These are phyloP conservation scores for Epinephelus coioides DNA, from an alignment of 2,797 vertebrate genomes.

Conservation along the genomic window DNA sequence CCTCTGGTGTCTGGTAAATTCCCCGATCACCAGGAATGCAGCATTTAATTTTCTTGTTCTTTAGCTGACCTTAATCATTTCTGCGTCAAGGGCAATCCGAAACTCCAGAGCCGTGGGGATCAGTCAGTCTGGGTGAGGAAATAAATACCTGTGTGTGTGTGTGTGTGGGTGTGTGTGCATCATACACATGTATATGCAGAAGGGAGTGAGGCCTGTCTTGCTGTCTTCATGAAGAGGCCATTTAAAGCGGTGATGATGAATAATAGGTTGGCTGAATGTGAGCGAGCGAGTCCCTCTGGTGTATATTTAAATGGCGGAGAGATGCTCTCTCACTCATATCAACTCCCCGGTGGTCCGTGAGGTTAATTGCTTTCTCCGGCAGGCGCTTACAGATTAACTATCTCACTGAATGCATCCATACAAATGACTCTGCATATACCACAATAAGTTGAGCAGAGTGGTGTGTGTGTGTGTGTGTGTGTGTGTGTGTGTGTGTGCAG, in stretches of 20 bases:
- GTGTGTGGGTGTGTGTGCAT: constrained; percentile 7
- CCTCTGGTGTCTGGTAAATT: constrained; percentile 50
- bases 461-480: constrained; percentile 18
- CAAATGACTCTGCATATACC: constrained; percentile 70
- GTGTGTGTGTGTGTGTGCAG: constrained; percentile 31
- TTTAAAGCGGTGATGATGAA: constrained; percentile 73
- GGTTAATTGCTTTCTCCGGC: constrained; percentile 82
- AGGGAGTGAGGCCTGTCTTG: constrained; percentile 50
- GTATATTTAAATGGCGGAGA: constrained; percentile 72
- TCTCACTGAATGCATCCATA: constrained; percentile 76
- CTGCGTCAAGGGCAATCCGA: constrained; percentile 55
- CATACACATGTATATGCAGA: constrained; percentile 32
- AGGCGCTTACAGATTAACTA: constrained; percentile 74
- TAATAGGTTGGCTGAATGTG: constrained; percentile 60
- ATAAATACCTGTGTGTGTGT: constrained; percentile 48
- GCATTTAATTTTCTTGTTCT: constrained; percentile 65
- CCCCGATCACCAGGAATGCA: constrained; percentile 66
- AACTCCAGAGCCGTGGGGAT: constrained; percentile 49
- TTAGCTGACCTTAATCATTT: constrained; percentile 68
- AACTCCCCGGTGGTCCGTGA: constrained; percentile 64
- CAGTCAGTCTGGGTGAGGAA: constrained; percentile 46
- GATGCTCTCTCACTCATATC: constrained; percentile 68
- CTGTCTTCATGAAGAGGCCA: constrained; percentile 61
- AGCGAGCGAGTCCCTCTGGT: constrained; percentile 59
- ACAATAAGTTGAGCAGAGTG: constrained; percentile 35